Conservation (phyloP, 2,797 vertebrate genomes). For the Galaxias olidus region DNA sequence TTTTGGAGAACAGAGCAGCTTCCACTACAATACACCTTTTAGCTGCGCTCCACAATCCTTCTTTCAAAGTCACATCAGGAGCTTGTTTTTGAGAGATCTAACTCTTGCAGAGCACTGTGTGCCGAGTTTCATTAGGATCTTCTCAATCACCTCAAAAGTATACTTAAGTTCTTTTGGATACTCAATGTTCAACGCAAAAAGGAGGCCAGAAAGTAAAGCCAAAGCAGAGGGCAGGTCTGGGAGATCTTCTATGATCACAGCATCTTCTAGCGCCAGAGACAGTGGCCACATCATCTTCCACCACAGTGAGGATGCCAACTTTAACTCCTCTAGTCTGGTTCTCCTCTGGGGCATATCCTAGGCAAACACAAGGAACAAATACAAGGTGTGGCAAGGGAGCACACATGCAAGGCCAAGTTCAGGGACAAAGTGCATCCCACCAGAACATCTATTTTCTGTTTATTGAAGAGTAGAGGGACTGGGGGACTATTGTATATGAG, state of each 20-base stretch:
- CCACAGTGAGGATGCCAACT: background rate
- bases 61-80: constrained; percentile 5
- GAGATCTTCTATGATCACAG: constrained; percentile 7
- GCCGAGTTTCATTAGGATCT: constrained; percentile 15
- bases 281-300: background rate
- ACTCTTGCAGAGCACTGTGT: constrained; percentile 14
- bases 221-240: constrained; percentile 9
- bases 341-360: background rate
- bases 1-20: too few relatives aligned
- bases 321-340: background rate
- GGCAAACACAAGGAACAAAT: background rate
- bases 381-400: too few relatives aligned
- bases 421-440: too few relatives aligned
- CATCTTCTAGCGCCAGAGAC: constrained; percentile 19
- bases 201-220: constrained; percentile 12
- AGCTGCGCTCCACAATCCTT: background rate
- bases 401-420: too few relatives aligned
- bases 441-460: too few relatives aligned
- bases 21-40: too few relatives aligned
- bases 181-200: constrained; percentile 18
- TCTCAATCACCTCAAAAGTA: constrained; percentile 22
- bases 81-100: constrained; percentile 17
- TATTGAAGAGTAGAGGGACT: too few relatives aligned
- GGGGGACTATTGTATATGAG: too few relatives aligned
- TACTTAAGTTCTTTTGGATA: constrained; percentile 20